Base-by-base conservation (phyloP, 2,888 invertebrate species). In the Pyrrhia umbra region DNA sequence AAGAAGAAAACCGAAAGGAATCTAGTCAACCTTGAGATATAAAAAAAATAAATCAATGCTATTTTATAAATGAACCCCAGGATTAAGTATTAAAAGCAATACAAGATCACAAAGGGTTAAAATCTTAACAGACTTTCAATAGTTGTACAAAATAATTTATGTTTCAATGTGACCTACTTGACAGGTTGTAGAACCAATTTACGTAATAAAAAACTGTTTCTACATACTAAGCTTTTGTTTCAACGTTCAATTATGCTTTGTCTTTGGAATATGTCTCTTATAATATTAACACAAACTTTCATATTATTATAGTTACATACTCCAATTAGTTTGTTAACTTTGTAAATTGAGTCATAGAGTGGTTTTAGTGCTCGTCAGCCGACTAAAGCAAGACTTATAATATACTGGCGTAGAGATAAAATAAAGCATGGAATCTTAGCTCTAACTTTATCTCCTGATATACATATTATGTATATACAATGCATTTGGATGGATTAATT, bases 381-480 rank as follows among this genome's bases (percentile, higher is more conserved):
- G 18, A 52, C 42, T 56, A 64, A 18, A 37, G 39, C 39, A 40
- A 69, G 54, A 16, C 57, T 60, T 27, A 25, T 13, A 40, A 46
- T 30, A 30, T 13, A 30, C 30, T 10, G 30, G 30, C 30, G 1
- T 30, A 30, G 9, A 30, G 30, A 10, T 13, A 30, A 30, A 30
- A 30, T 13, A 30, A 30, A 30, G 13, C 1, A 2, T 27, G n/a
- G n/a, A n/a, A n/a, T n/a, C n/a, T n/a, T n/a, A n/a, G n/a, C 10
- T 27, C 10, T 0, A 27, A 10, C 10, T 27, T 2, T 10, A 27
- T 27, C 8, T 27, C 9, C 27, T 27, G 9, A n/a, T n/a, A n/a
- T n/a, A n/a, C n/a, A n/a, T n/a, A n/a, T n/a, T n/a, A n/a, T n/a
- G n/a, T n/a, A n/a, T n/a, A n/a, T n/a, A n/a, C n/a, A n/a, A n/a